Evolutionary conservation across 2,113 vertebrate species (phyloP), one percentile per base, ranked within the genome.

Genomic region (Indicator indicator): DNA sequence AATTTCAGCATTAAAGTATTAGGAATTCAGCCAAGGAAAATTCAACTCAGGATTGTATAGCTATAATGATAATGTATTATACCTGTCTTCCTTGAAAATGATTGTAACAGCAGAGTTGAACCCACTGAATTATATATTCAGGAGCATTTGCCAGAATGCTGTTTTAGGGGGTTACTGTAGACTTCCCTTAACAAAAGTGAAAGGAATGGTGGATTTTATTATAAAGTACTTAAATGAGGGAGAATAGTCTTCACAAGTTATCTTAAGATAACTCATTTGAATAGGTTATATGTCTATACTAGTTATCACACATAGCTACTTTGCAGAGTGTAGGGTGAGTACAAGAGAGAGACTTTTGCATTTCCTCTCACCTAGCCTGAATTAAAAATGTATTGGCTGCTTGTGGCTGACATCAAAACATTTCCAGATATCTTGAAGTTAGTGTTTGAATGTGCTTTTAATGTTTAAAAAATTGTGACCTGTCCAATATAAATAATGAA

Each of bases 1-100:
- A 96, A 93, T 98, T 98, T 97, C 95, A 96, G 83, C 94, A 97
- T 98, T 97, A 97, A 96, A 96, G 88, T 97, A 93, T 97, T 97
- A 97, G 94, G 94, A 97, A 97, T 97, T 95, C 93, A 97, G 91
- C 97, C 96, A 97, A 97, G 86, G 84, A 97, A 97, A 97, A 97
- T 94, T 97, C 93, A 95, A 4, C 90, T 96, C 94, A 86, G 50
- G 76, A 82, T 97, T 96, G 75, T 97, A 94, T 92, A 96, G 88
- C 89, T 96, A 30, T 97, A 95, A 97, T 97, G 96, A 97, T 97
- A 97, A 97, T 95, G 67, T 95, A 88, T 97, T 96, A 94, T 94
- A 97, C 91, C 93, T 2, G 2, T 97, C 95, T 97, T 97, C 78
- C 95, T 97, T 97, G 91, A 97, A 97, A 97, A 91, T 91, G 3